Evolutionary conservation across 1,140 invertebrate genomes (phyloP).

Genomic region (Heliconius eleuchia): DNA sequence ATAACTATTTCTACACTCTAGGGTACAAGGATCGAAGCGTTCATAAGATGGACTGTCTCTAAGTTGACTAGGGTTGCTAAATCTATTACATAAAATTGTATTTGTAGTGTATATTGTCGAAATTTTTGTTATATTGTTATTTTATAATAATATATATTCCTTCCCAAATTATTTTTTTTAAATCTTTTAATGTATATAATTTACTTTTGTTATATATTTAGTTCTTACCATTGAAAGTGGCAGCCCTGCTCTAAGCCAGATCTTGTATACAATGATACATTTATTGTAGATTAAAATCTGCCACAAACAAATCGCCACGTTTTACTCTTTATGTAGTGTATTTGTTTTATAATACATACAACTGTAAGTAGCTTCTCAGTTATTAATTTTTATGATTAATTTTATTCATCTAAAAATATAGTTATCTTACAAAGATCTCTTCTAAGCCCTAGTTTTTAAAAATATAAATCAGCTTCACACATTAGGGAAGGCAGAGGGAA

Average conservation of each 20-base stretch:
- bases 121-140: neutral
- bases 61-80: neutral
- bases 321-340: constrained; percentile 35
- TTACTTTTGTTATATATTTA: neutral
- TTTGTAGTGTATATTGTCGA: neutral
- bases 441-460: too few species aligned
- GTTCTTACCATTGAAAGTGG: neutral
- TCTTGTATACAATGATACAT: constrained; percentile 58
- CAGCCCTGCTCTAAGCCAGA: constrained; percentile 29
- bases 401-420: neutral
- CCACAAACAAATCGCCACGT: constrained; percentile 56
- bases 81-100: neutral
- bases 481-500: too few species aligned
- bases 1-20: neutral
- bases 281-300: constrained; percentile 66
- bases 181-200: neutral
- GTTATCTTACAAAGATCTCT: too few species aligned
- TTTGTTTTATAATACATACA: constrained; percentile 15
- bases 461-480: too few species aligned
- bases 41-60: constrained; percentile 6
- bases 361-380: neutral
- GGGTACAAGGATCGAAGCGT: constrained; percentile 10
- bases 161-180: neutral
- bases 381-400: neutral
- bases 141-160: neutral